Percentiles rank a stretch among this genome's conserved stretches.
Evolutionary conservation across 2,888 invertebrate species (phyloP).

Genomic region (Agrypnus murinus): DNA sequence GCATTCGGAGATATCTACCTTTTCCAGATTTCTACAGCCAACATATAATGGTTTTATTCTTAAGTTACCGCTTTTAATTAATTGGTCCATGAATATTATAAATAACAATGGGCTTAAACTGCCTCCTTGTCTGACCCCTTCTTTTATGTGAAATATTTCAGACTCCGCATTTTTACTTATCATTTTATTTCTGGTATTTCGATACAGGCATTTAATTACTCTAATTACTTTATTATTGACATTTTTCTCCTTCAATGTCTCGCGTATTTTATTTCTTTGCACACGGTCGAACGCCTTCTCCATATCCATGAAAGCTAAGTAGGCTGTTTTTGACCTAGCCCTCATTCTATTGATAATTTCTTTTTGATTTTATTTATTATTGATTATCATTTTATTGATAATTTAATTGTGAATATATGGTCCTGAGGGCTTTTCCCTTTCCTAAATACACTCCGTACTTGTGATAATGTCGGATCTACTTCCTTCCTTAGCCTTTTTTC

Average conservation of each 20-base stretch:
- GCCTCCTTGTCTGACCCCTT: neutral
- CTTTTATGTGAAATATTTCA: neutral
- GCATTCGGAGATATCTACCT: constrained; percentile 28
- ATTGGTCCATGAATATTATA: constrained; percentile 5
- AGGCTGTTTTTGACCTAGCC: constrained; percentile 13
- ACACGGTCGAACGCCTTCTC: constrained; percentile 47
- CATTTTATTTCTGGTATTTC: neutral
- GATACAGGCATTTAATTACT: constrained; percentile 33
- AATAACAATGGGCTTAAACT: neutral
- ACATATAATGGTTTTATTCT: too few species aligned
- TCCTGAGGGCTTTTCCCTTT: constrained; percentile 34
- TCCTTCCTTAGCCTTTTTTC: constrained; percentile 36
- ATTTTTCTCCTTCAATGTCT: constrained; percentile 34
- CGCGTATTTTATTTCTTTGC: constrained; percentile 35
- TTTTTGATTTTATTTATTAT: too few species aligned
- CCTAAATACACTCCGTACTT: constrained; percentile 47
- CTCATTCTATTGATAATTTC: constrained; percentile 35
- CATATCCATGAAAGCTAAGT: constrained; percentile 44
- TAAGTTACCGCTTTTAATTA: neutral
- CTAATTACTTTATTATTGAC: constrained; percentile 33
- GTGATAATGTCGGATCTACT: constrained; percentile 30
- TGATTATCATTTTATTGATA: too few species aligned
- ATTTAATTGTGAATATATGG: constrained; percentile 47
- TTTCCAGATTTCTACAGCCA: constrained; percentile 12
- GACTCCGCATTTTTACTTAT: neutral